Base-by-base conservation (phyloP, 1,140 invertebrate species). In the Euura saliciscinereae region DNA sequence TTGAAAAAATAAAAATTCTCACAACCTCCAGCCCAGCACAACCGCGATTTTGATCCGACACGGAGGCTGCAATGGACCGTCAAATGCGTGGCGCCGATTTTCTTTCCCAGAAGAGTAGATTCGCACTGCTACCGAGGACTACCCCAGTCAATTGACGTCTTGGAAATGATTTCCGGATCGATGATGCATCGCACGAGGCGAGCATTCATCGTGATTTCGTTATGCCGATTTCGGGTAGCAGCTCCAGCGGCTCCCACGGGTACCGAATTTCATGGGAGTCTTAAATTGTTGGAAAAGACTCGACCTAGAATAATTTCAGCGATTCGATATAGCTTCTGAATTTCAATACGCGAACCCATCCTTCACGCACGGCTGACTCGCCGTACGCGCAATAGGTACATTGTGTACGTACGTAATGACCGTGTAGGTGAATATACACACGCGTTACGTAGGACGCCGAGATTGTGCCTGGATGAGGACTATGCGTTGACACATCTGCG, bases 251-350 rank as follows among this genome's bases (percentile, higher is more conserved):
- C 51, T 59, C 51, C 6, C 51, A 59, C 51, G 51, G 51, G 51
- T 59, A 4, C 5, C 51, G 51, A 59, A 59, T 59, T 59, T 59
- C 51, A 59, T 59, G 51, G 51, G 51, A 59, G 51, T 59, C 51
- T n/a, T 59, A n/a, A 59, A 59, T 59, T n/a, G 51, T n/a, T 4
- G 5, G 13, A 51, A 59, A 11, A n/a, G 51, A 59, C 51, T 28
- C 51, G 51, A 59, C 51, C 51, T 59, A n/a, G 51, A 59, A 59
- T 59, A 59, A 59, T 59, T 59, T 59, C 51, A 59, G 5, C 51
- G 51, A 59, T 59, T 59, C 51, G 51, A 59, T 59, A 59, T 59
- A 59, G 51, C 13, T 59, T 59, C 13, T 59, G 51, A 59, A 59
- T 59, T 59, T 59, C 51, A 59, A 59, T 59, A 59, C 51, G 51